A percentile compares a stretch with the other conserved stretches of the same genome.
These are phyloP conservation scores for Pogonomyrmex barbatus DNA, from an alignment of 1,140 invertebrate genomes.

Conservation along the genomic window DNA sequence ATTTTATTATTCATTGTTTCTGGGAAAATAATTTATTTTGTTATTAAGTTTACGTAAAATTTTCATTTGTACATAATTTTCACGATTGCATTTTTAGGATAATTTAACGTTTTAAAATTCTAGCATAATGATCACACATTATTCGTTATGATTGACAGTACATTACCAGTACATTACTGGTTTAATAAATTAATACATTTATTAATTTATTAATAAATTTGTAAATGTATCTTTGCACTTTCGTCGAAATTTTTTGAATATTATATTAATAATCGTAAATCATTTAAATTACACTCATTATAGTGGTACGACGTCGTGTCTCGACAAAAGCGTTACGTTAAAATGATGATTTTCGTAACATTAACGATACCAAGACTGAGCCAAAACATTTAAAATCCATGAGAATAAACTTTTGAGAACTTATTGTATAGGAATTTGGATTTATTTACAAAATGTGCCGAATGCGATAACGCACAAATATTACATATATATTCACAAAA, in stretches of 20 bases:
- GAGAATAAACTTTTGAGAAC: constrained; percentile 44
- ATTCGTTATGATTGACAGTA: background rate
- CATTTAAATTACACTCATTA: constrained; percentile 10
- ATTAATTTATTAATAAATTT: constrained; percentile 12
- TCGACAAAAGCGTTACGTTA: constrained; percentile 30
- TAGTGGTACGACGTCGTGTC: constrained; percentile 18
- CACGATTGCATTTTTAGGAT: constrained; percentile 13
- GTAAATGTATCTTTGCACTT: background rate
- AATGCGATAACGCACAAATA: constrained; percentile 51
- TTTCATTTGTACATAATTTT: constrained; percentile 9
- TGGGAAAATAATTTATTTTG: constrained; percentile 6
- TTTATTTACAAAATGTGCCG: constrained; percentile 61
- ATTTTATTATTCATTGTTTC: constrained; percentile 25
- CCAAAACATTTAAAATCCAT: background rate
- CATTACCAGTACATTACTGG: background rate
- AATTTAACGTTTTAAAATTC: background rate
- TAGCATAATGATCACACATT: background rate
- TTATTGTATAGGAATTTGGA: constrained; percentile 52
- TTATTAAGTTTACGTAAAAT: constrained; percentile 35
- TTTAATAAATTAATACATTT: constrained; percentile 1
- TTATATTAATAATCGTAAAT: background rate
- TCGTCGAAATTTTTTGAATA: background rate
- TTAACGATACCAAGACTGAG: constrained; percentile 46
- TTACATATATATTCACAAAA: constrained; percentile 53
- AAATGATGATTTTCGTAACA: background rate